Base-by-base conservation (phyloP, 2,113 vertebrate genomes). In the Seriola dumerili region DNA sequence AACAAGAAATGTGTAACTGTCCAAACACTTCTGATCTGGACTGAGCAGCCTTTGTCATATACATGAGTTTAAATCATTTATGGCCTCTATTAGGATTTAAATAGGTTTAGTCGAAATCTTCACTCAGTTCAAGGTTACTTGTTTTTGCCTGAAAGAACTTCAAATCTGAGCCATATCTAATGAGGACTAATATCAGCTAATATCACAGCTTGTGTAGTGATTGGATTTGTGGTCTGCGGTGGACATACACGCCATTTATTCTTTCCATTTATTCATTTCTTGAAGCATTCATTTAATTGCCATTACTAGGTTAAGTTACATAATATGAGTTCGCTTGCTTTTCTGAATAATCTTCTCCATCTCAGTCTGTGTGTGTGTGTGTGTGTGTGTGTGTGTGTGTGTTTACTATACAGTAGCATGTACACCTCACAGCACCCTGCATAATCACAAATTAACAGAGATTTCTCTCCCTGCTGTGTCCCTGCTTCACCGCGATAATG, bases 401-500 rank as follows among this genome's bases (percentile, higher is more conserved):
- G 29, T 9, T 19, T 54, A 11, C 34, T 21, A 25, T 36, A 17
- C 13, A 64, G 54, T 8, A 21, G 17, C 48, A 76, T 55, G 23
- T 36, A 34, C 25, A 48, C 1, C 42, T 72, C 59, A 59, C 68
- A 63, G 55, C 59, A 32, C 2, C 32, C 6, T 38, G 25, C 69
- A 69, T 78, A 54, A 79, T 81, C 4, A 59, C 52, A 71, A 14
- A 74, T 81, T 0, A 75, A 72, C 16, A 59, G 48, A 54, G 44
- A 48, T 32, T 61, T 34, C 13, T n/a, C 52, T 48, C 21, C 57
- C 63, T 48, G 69, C 76, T 48, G 34, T 38, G 74, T 40, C 52
- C 23, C 50, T 5, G 19, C 72, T 32, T 14, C 21, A 57, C 44
- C 42, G 19, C 2, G 13, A 10, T 85, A 88, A 88, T 76, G 23